phyloP scores from a whole-genome alignment of 2,888 invertebrate species.

The Diaprepes abbreviatus region DNA sequence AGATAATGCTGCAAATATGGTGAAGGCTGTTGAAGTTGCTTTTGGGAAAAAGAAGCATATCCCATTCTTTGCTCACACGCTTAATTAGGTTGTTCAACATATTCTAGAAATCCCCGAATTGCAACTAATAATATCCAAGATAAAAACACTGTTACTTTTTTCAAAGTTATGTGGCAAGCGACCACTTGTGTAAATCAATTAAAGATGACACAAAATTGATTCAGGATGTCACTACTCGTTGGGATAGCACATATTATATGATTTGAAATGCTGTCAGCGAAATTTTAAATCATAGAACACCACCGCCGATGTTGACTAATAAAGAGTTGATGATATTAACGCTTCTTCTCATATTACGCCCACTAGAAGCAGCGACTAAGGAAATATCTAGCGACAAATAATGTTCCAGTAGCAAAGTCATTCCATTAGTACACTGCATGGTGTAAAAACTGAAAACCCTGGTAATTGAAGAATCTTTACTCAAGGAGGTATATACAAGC shows the following conservation, averaged over 20 bases:
- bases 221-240: neutral
- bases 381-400: constrained; percentile 61
- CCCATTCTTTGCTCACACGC: no score
- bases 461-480: neutral
- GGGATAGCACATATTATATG: constrained; percentile 54
- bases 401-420: constrained; percentile 49
- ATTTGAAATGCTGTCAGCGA: constrained; percentile 36
- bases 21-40: no score
- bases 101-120: neutral
- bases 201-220: neutral
- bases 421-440: constrained; percentile 41
- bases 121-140: neutral
- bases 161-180: neutral
- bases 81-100: neutral
- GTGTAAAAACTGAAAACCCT: neutral
- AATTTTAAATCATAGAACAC: neutral
- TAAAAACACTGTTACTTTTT: no score
- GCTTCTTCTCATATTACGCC: constrained; percentile 55
- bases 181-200: neutral
- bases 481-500: neutral
- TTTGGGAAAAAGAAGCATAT: no score
- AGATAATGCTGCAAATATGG: no score
- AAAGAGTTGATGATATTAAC: constrained; percentile 54
- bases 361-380: constrained; percentile 59
- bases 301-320: constrained; percentile 58